Percentiles rank a stretch among this genome's conserved stretches.
phyloP scores from a whole-genome alignment of 2,113 vertebrate genomes.

The Trinectes maculatus region DNA sequence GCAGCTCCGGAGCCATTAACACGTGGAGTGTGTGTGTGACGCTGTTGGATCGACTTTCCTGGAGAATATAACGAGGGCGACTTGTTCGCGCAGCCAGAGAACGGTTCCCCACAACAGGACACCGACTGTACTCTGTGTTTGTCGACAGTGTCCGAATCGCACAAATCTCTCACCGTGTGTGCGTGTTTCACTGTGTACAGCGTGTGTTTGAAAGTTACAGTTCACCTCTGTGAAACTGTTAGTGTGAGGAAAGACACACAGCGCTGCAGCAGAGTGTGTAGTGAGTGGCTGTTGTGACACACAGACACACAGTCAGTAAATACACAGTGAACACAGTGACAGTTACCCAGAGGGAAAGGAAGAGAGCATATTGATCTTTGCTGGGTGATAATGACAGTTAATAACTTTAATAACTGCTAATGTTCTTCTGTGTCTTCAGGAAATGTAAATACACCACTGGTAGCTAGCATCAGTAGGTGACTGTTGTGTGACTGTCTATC shows the following conservation, averaged over 20 bases:
- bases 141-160: constrained; percentile 5
- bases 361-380: constrained; percentile 8
- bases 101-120: constrained; percentile 20
- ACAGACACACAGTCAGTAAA: neutral
- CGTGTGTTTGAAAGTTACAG: too few relatives aligned
- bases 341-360: neutral
- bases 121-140: constrained; percentile 2
- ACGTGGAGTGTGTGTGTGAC: constrained; percentile 55
- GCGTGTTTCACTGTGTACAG: constrained; percentile 24
- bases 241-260: too few relatives aligned
- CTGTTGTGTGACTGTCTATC: too few relatives aligned
- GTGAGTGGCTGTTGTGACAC: too few relatives aligned
- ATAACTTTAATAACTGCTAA: constrained; percentile 21
- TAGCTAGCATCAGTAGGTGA: neutral
- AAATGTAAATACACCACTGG: neutral
- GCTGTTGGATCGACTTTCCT: constrained; percentile 38
- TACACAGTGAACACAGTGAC: neutral
- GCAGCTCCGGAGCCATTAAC: constrained; percentile 75
- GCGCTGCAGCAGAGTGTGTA: too few relatives aligned
- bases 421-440: constrained; percentile 1
- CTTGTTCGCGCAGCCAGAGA: constrained; percentile 31
- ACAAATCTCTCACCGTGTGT: constrained; percentile 4
- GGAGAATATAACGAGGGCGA: constrained; percentile 39
- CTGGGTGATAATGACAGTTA: neutral
- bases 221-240: too few relatives aligned